Percentiles rank a stretch among this genome's conserved stretches.
Conservation (phyloP, 2,888 invertebrate species). For the Hemithea aestivaria region DNA sequence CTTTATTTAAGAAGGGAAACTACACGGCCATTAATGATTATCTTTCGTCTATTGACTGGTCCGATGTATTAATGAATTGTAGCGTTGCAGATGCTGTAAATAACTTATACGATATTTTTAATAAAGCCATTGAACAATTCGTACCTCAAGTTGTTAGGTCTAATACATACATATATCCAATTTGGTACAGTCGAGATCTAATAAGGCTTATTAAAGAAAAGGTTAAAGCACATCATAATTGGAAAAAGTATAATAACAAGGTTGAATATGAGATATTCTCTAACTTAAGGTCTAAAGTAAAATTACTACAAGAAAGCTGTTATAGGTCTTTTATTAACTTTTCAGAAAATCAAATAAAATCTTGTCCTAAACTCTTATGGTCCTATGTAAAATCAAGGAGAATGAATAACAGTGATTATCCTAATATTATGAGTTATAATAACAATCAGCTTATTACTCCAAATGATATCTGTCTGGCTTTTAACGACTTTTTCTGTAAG, state of each 20-base stretch:
- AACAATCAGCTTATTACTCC: no score
- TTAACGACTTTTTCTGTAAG: no score
- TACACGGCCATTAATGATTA: not conserved
- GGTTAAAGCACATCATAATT: not conserved
- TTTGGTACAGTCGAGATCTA: no score
- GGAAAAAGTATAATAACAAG: slow-evolving; percentile 1
- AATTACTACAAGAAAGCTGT: not conserved
- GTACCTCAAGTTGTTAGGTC: not conserved
- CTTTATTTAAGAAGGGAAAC: no score
- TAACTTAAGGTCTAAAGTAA: not conserved
- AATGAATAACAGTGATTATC: not conserved
- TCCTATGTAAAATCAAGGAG: not conserved
- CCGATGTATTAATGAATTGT: not conserved
- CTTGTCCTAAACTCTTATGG: not conserved
- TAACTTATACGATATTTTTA: not conserved
- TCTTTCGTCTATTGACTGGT: not conserved
- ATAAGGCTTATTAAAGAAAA: no score
- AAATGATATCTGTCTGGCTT: no score
- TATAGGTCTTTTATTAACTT: no score
- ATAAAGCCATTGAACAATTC: not conserved
- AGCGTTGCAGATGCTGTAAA: not conserved
- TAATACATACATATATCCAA: not conserved
- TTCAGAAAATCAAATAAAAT: not conserved
- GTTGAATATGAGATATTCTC: not conserved
- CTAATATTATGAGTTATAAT: no score